Conservation (phyloP, 92 coral and sea anemone species). For the Meandrina meandrites region DNA sequence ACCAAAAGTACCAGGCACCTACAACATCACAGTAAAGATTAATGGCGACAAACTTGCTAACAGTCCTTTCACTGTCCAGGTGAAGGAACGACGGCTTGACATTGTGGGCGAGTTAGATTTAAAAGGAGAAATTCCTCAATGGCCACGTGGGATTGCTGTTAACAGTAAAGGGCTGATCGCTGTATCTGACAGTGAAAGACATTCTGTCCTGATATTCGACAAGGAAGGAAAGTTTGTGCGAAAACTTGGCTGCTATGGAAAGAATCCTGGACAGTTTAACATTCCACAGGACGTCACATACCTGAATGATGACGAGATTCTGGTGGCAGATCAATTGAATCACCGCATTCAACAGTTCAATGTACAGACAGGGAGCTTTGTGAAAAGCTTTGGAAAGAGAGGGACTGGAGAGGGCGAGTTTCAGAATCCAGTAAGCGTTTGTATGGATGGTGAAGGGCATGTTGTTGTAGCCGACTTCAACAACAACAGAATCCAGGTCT, state of each 20-base stretch:
- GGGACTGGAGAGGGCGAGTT: conserved; percentile 26
- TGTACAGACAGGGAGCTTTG: neutral
- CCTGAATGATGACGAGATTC: neutral
- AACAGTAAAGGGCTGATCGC: too few species aligned
- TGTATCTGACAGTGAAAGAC: too few species aligned
- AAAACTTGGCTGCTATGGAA: neutral
- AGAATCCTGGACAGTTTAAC: conserved; percentile 12
- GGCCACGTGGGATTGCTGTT: too few species aligned
- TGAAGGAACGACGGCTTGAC: too few species aligned
- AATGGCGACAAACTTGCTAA: too few species aligned
- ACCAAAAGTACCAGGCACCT: too few species aligned
- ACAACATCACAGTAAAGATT: too few species aligned
- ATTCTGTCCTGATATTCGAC: too few species aligned
- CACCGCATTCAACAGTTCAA: conserved; percentile 27
- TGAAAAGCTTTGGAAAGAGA: conserved; percentile 16
- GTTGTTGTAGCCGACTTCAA: conserved; percentile 24
- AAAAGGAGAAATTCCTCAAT: too few species aligned
- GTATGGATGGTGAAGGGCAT: conserved; percentile 29
- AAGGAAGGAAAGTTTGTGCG: too few species aligned
- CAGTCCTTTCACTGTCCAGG: too few species aligned
- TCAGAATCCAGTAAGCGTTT: conserved; percentile 11
- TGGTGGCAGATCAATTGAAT: conserved; percentile 23
- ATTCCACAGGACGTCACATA: conserved; percentile 3
- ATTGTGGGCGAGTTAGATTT: too few species aligned
- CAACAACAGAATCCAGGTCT: neutral